Evolutionary conservation across 2,888 invertebrate genomes (phyloP), one percentile per base, ranked within the genome.

Genomic region (Timema podura): DNA sequence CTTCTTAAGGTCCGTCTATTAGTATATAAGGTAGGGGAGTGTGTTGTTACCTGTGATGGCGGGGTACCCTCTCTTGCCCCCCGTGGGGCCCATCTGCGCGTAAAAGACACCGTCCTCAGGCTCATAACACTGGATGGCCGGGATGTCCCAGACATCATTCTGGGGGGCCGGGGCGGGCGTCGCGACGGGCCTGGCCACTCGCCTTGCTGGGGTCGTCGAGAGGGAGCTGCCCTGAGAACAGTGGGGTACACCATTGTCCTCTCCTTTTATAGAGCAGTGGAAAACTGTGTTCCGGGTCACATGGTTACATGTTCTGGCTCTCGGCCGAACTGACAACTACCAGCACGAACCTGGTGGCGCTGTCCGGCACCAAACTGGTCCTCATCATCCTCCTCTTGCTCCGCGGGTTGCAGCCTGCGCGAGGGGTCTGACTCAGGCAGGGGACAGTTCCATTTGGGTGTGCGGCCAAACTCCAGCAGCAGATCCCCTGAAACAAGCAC

Each of bases 371-470:
- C 30, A 30, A 30, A 30, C 30, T 30, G 30, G 30, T 30, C 57
- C 57, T 16, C 57, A 3, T 57, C 57, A 13, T 54, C 54, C 15
- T 61, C 61, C 13, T 61, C 61, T 44, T 61, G 70, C 72, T 68
- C 73, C 72, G 69, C 68, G 75, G 59, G 59, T 73, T 64, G 68
- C 70, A 9, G 74, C 73, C 45, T 61, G 67, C 10, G 44, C 7
- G 69, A 46, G 16, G 66, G 15, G 45, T 89, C 89, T 0, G 84
- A 85, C 77, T 94, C 93, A 0, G 95, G 94, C 83, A 92, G 88
- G 1, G 95, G 95, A 77, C 96, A 96, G 82, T 96, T 96, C 96
- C 96, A 96, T 74, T 88, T 88, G 0, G 96, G 94, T 1, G 91
- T 87, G 5, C 96, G 88, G 2, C 93, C 93, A 79, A 96, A 96